Percentiles rank a stretch among this genome's conserved stretches.
Conservation (phyloP, 2,888 invertebrate species). For the Oeneis ivallda region DNA sequence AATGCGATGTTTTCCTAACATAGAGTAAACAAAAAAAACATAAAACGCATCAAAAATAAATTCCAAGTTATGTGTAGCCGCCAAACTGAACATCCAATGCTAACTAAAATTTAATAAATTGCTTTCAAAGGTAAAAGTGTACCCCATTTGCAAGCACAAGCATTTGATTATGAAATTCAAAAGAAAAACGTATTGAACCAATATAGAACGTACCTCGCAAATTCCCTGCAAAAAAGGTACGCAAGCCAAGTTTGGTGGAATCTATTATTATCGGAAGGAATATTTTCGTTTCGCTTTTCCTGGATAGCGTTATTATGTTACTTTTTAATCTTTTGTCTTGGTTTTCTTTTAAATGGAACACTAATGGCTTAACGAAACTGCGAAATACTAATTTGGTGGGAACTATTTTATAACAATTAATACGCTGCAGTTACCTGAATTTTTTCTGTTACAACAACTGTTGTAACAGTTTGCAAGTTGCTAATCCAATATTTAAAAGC, state of each 20-base stretch:
- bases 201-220: slow-evolving; percentile 31
- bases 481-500: too few species aligned
- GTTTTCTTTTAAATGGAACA: slow-evolving; percentile 23
- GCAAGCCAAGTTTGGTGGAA: slow-evolving; percentile 24
- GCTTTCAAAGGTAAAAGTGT: slow-evolving; percentile 26
- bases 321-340: slow-evolving; percentile 22
- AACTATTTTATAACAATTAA: slow-evolving; percentile 44
- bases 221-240: slow-evolving; percentile 32
- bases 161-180: slow-evolving; percentile 36
- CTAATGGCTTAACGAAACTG: slow-evolving; percentile 47
- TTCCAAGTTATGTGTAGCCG: neutral
- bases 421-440: slow-evolving; percentile 3
- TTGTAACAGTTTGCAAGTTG: too few species aligned
- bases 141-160: slow-evolving; percentile 28
- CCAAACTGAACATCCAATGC: slow-evolving; percentile 25
- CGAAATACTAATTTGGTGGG: slow-evolving; percentile 65
- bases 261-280: slow-evolving; percentile 36
- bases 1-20: too few species aligned
- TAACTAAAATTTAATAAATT: slow-evolving; percentile 31
- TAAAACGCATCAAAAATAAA: neutral
- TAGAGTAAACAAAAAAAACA: too few species aligned
- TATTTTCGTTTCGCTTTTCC: slow-evolving; percentile 26
- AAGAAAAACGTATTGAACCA: slow-evolving; percentile 34
- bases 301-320: slow-evolving; percentile 26
- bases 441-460: too few species aligned